These are phyloP conservation scores for Piprites chloris DNA, from an alignment of 2,113 vertebrate genomes.

Conservation along the genomic window DNA sequence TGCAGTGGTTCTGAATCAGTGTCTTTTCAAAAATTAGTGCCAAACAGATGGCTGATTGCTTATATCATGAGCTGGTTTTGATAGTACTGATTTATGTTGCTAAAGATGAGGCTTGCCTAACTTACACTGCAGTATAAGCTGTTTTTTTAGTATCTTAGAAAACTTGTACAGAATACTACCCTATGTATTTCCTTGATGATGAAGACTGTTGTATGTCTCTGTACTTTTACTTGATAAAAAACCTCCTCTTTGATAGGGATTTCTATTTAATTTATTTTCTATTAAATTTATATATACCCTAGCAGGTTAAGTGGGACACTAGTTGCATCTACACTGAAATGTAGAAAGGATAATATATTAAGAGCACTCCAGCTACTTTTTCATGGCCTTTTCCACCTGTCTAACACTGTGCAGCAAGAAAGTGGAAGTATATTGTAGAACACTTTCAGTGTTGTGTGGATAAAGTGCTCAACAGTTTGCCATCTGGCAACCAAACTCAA, in stretches of 20 bases:
- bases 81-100: neutral
- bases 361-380: neutral
- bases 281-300: rapidly evolving
- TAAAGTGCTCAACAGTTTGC: neutral
- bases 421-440: neutral
- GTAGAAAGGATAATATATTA: neutral
- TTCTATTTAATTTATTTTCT: neutral
- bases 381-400: neutral
- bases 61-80: neutral
- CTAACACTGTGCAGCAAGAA: neutral
- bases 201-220: neutral
- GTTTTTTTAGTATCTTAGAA: neutral
- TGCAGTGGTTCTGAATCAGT: neutral
- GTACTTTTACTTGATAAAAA: neutral
- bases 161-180: neutral
- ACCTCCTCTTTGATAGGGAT: neutral
- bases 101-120: slow-evolving; percentile 12
- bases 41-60: neutral
- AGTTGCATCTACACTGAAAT: neutral
- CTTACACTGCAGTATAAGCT: neutral
- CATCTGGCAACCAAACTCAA: neutral
- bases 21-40: neutral
- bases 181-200: neutral
- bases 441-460: rapidly evolving
- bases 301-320: neutral